Conservation (phyloP, 2,113 vertebrate genomes). For the Silurus glanis region DNA sequence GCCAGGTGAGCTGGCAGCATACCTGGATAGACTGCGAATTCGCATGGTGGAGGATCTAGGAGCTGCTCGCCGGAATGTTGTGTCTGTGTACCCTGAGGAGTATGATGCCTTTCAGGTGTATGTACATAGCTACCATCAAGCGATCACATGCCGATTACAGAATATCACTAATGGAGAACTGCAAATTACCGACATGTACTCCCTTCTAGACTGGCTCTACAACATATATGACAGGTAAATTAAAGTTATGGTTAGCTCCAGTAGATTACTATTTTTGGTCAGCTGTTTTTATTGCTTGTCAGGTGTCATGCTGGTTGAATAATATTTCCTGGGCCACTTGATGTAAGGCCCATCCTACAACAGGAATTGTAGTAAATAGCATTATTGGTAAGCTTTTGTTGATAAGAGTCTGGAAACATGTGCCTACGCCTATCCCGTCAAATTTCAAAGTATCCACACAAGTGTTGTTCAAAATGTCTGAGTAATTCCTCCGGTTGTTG, state of each 20-base stretch:
- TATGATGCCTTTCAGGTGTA: conserved; percentile 81
- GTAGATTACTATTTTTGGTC: neutral
- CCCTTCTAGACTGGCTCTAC: conserved; percentile 86
- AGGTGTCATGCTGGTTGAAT: neutral
- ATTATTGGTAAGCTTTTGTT: conserved; percentile 46
- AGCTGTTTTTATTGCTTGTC: neutral
- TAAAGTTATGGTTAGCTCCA: neutral
- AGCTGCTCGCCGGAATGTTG: conserved; percentile 76
- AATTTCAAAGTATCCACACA: conserved; percentile 42
- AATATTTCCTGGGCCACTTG: conserved; percentile 7
- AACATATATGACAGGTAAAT: conserved; percentile 84
- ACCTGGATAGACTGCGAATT: conserved; percentile 73
- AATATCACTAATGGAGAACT: conserved; percentile 70
- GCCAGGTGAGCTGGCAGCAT: conserved; percentile 60
- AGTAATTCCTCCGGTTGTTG: conserved; percentile 48
- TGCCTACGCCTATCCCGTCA: conserved; percentile 44
- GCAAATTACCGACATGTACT: conserved; percentile 80
- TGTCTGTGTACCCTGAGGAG: conserved; percentile 79
- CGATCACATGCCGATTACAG: conserved; percentile 71
- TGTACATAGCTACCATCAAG: conserved; percentile 82
- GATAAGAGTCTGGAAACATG: conserved; percentile 38
- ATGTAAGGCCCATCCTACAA: neutral
- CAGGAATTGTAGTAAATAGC: conserved; percentile 17
- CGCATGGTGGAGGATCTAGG: conserved; percentile 78
- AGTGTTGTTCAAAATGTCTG: conserved; percentile 40